Conservation (phyloP, 2,113 vertebrate species). For the Limanda limanda region DNA sequence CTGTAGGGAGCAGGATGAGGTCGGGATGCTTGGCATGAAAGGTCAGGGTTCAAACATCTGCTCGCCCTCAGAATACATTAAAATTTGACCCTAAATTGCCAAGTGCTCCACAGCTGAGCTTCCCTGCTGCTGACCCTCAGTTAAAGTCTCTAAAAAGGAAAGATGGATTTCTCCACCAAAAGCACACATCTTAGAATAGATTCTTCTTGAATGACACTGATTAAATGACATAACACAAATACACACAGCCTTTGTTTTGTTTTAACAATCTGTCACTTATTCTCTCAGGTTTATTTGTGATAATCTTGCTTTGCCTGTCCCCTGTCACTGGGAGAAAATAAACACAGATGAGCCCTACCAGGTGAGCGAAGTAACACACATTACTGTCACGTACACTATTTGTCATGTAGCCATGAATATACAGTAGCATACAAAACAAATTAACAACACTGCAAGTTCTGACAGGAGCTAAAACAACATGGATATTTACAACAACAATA, state of each 20-base stretch:
- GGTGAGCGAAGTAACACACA: slow-evolving; percentile 73
- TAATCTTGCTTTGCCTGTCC: slow-evolving; percentile 92
- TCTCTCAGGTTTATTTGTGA: slow-evolving; percentile 93
- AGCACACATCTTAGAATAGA: too few species aligned
- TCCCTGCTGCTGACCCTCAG: not conserved
- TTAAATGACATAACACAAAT: not conserved
- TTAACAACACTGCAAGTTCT: too few species aligned
- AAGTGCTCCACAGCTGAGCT: not conserved
- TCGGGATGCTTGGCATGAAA: not conserved
- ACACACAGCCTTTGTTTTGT: not conserved
- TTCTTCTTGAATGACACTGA: not conserved
- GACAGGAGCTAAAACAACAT: too few species aligned
- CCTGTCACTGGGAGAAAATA: slow-evolving; percentile 95
- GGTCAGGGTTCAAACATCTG: slow-evolving; percentile 5
- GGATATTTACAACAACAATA: too few species aligned
- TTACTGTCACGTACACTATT: not conserved
- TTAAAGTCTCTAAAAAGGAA: not conserved
- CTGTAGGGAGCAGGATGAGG: not conserved
- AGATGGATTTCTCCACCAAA: too few species aligned
- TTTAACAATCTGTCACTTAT: slow-evolving; percentile 24
- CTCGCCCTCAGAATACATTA: not conserved
- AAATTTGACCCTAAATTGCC: not conserved
- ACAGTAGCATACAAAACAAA: too few species aligned
- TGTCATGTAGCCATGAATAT: too few species aligned
- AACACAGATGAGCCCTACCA: slow-evolving; percentile 92